A percentile compares a stretch with the other conserved stretches of the same genome.
phyloP scores from a whole-genome alignment of 2,797 vertebrate species.

The Ptychobarbus kaznakovi region DNA sequence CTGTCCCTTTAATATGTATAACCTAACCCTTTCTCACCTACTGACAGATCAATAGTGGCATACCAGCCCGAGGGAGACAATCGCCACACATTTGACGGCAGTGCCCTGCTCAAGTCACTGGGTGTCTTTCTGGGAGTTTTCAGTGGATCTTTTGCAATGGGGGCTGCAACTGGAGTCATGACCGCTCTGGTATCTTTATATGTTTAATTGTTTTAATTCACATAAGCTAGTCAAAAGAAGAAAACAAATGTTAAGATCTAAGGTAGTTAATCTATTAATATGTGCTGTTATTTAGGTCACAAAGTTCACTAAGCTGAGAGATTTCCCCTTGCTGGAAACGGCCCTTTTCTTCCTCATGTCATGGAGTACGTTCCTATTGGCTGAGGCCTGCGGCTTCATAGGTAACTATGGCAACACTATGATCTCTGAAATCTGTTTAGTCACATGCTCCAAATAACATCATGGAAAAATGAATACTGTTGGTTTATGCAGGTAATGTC shows the following conservation, averaged over 20 bases:
- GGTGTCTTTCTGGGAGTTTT: slow-evolving; percentile 95
- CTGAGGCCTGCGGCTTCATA: slow-evolving; percentile 96
- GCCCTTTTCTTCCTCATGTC: slow-evolving; percentile 98
- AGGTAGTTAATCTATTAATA: slow-evolving; percentile 5
- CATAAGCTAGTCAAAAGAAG: not conserved
- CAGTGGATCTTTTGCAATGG: slow-evolving; percentile 95
- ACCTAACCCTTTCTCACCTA: not conserved
- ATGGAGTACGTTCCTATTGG: slow-evolving; percentile 97
- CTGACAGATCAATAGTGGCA: slow-evolving; percentile 88
- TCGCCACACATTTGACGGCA: slow-evolving; percentile 93
- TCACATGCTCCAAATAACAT: not conserved
- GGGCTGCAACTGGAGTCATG: slow-evolving; percentile 92
- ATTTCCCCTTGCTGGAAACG: slow-evolving; percentile 94
- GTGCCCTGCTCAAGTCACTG: slow-evolving; percentile 92
- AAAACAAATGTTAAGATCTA: not conserved
- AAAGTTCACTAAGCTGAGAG: slow-evolving; percentile 95
- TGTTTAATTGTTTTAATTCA: not conserved
- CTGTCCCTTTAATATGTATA: not conserved
- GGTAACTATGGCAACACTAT: slow-evolving; percentile 71
- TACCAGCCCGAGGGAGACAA: slow-evolving; percentile 95
- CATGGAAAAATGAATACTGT: not conserved
- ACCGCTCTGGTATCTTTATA: slow-evolving; percentile 94
- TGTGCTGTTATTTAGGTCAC: slow-evolving; percentile 83
- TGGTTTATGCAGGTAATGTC: not conserved
- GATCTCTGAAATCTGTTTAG: not conserved